phyloP scores from a whole-genome alignment of 2,113 vertebrate genomes.

The Paraplagusia blochii region DNA sequence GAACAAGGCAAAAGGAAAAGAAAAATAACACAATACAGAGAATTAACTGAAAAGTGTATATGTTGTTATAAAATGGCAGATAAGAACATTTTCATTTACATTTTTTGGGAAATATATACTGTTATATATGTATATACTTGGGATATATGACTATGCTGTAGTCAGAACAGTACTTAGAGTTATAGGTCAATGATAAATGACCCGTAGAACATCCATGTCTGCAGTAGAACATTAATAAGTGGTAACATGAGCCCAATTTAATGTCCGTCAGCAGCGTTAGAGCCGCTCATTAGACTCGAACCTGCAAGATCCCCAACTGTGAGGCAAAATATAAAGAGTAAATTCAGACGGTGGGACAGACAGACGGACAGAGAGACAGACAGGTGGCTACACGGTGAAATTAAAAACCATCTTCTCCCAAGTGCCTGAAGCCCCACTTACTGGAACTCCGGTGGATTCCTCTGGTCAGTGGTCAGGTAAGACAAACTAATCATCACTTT shows the following conservation, averaged over 20 bases:
- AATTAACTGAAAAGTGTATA: too few species aligned
- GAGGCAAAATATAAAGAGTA: slow-evolving; percentile 24
- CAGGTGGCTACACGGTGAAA: slow-evolving; percentile 46
- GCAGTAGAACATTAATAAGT: not conserved
- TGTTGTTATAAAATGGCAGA: too few species aligned
- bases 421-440: slow-evolving; percentile 59
- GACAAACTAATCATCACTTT: slow-evolving; percentile 70
- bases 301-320: not conserved
- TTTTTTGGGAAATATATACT: too few species aligned
- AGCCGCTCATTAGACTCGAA: not conserved
- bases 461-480: slow-evolving; percentile 64
- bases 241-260: not conserved
- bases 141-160: not conserved
- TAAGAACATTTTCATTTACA: too few species aligned
- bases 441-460: slow-evolving; percentile 67
- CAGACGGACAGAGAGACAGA: slow-evolving; percentile 22
- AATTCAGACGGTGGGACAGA: not conserved
- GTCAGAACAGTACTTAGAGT: not conserved
- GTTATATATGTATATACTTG: too few species aligned
- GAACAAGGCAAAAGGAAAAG: too few species aligned
- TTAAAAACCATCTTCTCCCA: slow-evolving; percentile 57
- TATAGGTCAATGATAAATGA: too few species aligned
- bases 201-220: not conserved
- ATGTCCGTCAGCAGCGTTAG: not conserved
- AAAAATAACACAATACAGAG: too few species aligned